Evolutionary conservation across 1,140 invertebrate species (phyloP).

Genomic region (Caerostris darwini): DNA sequence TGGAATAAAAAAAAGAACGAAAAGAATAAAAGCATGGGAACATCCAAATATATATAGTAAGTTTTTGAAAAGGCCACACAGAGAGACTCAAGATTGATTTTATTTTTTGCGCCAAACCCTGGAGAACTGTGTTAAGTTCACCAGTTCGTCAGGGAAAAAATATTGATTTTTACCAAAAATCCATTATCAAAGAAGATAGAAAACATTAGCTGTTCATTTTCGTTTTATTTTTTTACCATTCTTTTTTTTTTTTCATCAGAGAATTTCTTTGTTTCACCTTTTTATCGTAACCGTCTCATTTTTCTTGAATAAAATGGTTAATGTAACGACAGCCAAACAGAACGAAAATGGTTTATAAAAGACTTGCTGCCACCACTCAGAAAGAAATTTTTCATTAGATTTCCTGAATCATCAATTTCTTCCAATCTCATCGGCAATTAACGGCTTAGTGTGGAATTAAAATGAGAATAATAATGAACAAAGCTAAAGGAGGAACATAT

Average conservation of each 20-base stretch:
- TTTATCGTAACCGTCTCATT: slow-evolving; percentile 6
- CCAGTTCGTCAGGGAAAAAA: slow-evolving; percentile 63
- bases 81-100: slow-evolving; percentile 60
- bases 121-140: slow-evolving; percentile 58
- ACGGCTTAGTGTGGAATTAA: background rate
- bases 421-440: background rate
- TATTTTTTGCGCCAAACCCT: slow-evolving; percentile 65
- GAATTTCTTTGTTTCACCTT: background rate
- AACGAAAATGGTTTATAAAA: slow-evolving; percentile 22
- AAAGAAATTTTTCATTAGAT: background rate
- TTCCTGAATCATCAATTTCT: background rate
- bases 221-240: background rate
- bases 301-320: slow-evolving; percentile 46
- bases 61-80: background rate
- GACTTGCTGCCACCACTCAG: background rate
- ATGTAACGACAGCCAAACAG: slow-evolving; percentile 27
- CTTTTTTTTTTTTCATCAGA: background rate
- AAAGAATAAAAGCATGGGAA: slow-evolving; percentile 38
- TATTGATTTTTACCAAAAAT: slow-evolving; percentile 64
- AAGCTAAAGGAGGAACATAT: background rate
- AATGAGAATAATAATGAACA: background rate
- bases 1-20: background rate
- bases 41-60: slow-evolving; percentile 37
- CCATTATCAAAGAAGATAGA: slow-evolving; percentile 48
- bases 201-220: slow-evolving; percentile 67